These are phyloP conservation scores for Drosophila pseudoananassae DNA, from an alignment of 1,140 invertebrate genomes.

Conservation along the genomic window DNA sequence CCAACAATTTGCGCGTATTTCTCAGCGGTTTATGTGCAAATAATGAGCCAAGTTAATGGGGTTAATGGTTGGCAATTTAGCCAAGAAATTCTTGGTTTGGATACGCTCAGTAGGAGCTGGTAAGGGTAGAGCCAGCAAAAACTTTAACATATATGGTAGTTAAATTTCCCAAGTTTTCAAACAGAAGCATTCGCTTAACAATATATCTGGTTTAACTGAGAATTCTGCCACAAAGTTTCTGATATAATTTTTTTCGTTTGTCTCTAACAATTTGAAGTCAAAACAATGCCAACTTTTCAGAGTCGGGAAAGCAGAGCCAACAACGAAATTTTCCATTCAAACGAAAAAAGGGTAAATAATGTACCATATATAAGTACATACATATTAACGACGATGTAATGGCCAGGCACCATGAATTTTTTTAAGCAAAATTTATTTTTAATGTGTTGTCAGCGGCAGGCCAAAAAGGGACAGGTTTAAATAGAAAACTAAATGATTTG, in stretches of 20 bases:
- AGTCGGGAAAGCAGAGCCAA: slow-evolving; percentile 45
- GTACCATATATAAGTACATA: too few species aligned
- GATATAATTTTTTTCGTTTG: slow-evolving; percentile 26
- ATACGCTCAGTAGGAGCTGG: background rate
- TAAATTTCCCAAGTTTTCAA: background rate
- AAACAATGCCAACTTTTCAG: slow-evolving; percentile 38
- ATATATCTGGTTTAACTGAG: slow-evolving; percentile 10
- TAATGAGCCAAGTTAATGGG: slow-evolving; percentile 35
- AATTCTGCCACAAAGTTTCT: slow-evolving; percentile 25
- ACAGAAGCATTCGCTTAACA: slow-evolving; percentile 22
- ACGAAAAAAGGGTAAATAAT: slow-evolving; percentile 61
- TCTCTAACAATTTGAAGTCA: slow-evolving; percentile 48
- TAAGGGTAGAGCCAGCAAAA: background rate
- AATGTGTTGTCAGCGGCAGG: slow-evolving; percentile 62
- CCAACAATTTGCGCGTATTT: slow-evolving; percentile 19
- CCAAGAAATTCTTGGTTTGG: background rate
- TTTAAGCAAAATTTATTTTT: slow-evolving; percentile 64
- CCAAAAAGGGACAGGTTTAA: slow-evolving; percentile 20
- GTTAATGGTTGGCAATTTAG: slow-evolving; percentile 19
- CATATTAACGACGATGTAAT: slow-evolving; percentile 1
- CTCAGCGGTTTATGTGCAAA: slow-evolving; percentile 17
- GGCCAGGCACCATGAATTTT: slow-evolving; percentile 35
- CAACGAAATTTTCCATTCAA: slow-evolving; percentile 78
- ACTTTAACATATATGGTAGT: slow-evolving; percentile 2
- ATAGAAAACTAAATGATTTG: slow-evolving; percentile 53